Evolutionary conservation across 2,888 invertebrate species (phyloP), one percentile per base, ranked within the genome.

Genomic region (Ichneumoninae sp.): DNA sequence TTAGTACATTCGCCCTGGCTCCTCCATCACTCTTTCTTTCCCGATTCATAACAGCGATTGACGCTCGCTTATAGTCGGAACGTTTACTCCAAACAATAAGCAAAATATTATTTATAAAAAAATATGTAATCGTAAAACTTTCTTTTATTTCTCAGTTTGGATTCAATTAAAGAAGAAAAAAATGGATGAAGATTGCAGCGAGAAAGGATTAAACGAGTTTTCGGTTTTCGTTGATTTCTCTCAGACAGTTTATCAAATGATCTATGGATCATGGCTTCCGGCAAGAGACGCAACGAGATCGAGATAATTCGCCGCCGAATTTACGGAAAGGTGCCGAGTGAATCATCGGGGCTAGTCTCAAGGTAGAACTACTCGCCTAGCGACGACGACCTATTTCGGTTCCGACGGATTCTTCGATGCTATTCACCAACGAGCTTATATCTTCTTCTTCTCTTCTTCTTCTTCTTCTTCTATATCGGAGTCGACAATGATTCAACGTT

Each of bases 321-420:
- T 82, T 75, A 80, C 76, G 80, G 79, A 77, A 80, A 85, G 66
- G 66, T 80, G 82, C 79, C 68, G 84, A 80, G 81, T 85, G 85
- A 85, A 85, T 85, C 85, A 85, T 72, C 70, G 76, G 52, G 52
- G 66, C 72, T 71, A 52, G 70, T 72, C 71, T 85, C 85, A 85
- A 85, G 85, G 85, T 85, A 85, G 76, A 30, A 77, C 78, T 81
- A 69, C 44, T 82, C 62, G 85, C 85, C 76, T 82, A 85, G 85
- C 85, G 85, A 85, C 85, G 85, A 76, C 85, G 85, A 85, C 82
- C 85, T 85, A 85, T 85, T 85, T 85, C 82, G 82, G 85, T 50
- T 81, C 68, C 82, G 85, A 80, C 76, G 80, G 80, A 85, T 85
- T 82, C 79, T 81, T 78, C 60, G 44, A 52, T 62, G 33, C 78